Conservation (phyloP, 2,797 vertebrate species). For the Malacoraja senta region DNA sequence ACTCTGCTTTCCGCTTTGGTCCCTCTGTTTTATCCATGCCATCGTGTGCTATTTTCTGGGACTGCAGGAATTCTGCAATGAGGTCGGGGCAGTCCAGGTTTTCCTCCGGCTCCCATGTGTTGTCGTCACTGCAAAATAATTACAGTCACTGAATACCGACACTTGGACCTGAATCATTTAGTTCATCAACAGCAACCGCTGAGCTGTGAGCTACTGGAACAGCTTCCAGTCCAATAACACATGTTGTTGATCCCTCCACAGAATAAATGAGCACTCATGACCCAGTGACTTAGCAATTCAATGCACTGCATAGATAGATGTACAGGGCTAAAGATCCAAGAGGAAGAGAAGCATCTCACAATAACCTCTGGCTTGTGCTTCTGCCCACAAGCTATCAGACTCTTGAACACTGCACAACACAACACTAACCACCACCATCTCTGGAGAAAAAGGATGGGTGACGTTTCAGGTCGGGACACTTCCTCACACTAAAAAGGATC, state of each 20-base stretch:
- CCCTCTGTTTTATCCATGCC: slow-evolving; percentile 59
- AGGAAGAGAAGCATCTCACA: not conserved
- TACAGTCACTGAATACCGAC: not conserved
- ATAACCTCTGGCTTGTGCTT: not conserved
- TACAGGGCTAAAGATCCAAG: not conserved
- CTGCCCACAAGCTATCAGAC: too few species aligned
- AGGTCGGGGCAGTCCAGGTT: slow-evolving; percentile 95
- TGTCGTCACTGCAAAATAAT: slow-evolving; percentile 72
- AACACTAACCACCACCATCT: too few species aligned
- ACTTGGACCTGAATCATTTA: not conserved
- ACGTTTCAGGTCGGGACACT: too few species aligned
- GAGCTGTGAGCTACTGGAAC: not conserved
- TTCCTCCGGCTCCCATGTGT: slow-evolving; percentile 97
- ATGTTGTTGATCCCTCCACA: too few species aligned
- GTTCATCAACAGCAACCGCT: not conserved
- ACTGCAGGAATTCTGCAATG: slow-evolving; percentile 90
- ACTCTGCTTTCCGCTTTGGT: slow-evolving; percentile 78
- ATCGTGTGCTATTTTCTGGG: slow-evolving; percentile 81
- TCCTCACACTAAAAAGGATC: too few species aligned
- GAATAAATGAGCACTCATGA: not conserved
- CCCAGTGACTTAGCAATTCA: not conserved
- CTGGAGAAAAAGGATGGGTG: too few species aligned
- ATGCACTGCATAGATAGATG: not conserved
- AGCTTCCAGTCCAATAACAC: not conserved
- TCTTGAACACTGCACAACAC: too few species aligned